These are phyloP conservation scores for Lasioglossum calceatum DNA, from an alignment of 2,888 invertebrate species.

Conservation along the genomic window DNA sequence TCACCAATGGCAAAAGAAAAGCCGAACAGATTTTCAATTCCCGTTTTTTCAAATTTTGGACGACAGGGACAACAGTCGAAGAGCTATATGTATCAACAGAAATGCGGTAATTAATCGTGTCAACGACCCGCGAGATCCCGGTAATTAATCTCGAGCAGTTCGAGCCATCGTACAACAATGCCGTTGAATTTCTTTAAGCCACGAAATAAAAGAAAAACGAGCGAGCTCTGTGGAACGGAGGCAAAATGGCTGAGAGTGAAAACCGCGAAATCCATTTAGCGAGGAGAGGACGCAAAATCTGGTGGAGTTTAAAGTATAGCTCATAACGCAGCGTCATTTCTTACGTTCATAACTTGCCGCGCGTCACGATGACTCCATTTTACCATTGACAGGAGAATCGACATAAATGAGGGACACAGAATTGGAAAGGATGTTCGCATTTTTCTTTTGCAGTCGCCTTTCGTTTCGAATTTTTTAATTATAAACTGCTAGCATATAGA, in stretches of 20 bases:
- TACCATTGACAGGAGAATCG: not conserved
- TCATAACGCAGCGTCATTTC: not conserved
- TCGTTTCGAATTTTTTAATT: not conserved
- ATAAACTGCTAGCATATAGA: not conserved
- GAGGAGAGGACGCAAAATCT: not conserved
- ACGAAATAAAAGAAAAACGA: not conserved
- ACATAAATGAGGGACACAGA: not conserved
- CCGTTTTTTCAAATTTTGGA: not conserved
- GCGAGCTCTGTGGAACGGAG: not conserved
- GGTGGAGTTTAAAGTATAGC: not conserved
- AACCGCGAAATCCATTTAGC: not conserved
- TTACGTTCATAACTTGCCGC: not conserved
- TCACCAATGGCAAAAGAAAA: too few relatives aligned
- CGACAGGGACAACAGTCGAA: not conserved
- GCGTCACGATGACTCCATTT: not conserved
- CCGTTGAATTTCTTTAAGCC: constrained; percentile 2
- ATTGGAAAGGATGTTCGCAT: not conserved
- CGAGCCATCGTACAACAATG: not conserved
- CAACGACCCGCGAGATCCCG: not conserved
- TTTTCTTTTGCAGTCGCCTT: not conserved
- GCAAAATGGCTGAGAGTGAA: not conserved
- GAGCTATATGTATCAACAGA: not conserved
- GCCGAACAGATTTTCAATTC: too few relatives aligned
- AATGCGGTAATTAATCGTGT: not conserved
- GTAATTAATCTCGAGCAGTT: not conserved